Base-by-base conservation (phyloP, 2,113 vertebrate genomes). In the Oryzias curvinotus region DNA sequence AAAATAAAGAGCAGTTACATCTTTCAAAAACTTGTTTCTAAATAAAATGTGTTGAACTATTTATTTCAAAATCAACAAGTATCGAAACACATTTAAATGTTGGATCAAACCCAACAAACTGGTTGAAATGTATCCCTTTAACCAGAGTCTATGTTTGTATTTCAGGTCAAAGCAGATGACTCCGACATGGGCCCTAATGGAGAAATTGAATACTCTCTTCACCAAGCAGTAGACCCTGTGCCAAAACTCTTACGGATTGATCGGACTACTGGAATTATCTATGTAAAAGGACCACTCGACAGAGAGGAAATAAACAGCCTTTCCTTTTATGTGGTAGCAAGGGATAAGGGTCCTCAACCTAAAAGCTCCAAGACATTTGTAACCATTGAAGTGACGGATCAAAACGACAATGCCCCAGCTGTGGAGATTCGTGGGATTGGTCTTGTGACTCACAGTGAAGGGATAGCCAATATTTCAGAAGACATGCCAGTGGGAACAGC, bases 341-440 rank as follows among this genome's bases (percentile, higher is more conserved):
- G 95, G 78, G 97, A 99, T 84, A 96, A 95, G 74, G 96, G 96
- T 13, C 94, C 95, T 74, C 97, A 94, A 60, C 95, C 97, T 63
- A 98, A 96, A 89, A 96, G 91, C 3, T 96, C 96, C 43, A 96
- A 96, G 55, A 91, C 96, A 0, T 96, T 96, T 77, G 95, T 99
- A 56, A 92, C 94, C 5, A 95, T 99, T 63, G 95, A 93, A n/a
- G 92, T 99, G 82, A 96, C 93, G 46, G 96, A 99, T 89, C 96
- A 95, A 88, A 99, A 99, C 0, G 97, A 99, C 87, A 99, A 99
- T 0, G 94, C 95, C 0, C 97, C 97, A 26, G 93, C 94, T 62
- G 96, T 99, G 45, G 97, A 99, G 87, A 99, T 99, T 19, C 91
- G 97, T 50, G 96, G 97, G 2, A 98, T 99, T 55, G 97, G 97